Evolutionary conservation across 2,888 invertebrate genomes (phyloP).

Genomic region (Lomographa bimaculata): DNA sequence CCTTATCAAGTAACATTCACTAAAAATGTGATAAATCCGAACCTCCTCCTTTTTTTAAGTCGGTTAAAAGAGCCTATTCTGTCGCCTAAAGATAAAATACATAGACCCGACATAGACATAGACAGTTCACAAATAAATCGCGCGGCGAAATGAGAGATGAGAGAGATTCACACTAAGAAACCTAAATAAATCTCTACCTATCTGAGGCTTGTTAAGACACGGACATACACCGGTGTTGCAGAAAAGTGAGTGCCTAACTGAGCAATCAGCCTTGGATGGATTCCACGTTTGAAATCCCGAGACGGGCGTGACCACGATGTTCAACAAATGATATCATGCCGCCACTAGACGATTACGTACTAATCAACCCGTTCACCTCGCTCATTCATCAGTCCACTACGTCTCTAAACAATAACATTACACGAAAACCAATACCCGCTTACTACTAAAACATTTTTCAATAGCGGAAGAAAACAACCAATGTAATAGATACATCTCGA

Average conservation of each 20-base stretch:
- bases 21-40: no score
- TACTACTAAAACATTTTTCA: constrained; percentile 3
- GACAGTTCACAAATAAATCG: no score
- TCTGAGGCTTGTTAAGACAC: no score
- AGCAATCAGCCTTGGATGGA: constrained; percentile 52
- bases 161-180: no score
- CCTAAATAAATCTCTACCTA: no score
- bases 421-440: constrained; percentile 43
- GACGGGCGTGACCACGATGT: constrained; percentile 63
- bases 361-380: constrained; percentile 61
- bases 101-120: no score
- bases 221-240: constrained; percentile 26
- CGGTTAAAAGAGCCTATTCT: no score
- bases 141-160: no score
- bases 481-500: constrained; percentile 31
- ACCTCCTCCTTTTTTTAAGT: no score
- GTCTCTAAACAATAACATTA: constrained; percentile 24
- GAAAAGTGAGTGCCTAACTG: constrained; percentile 26
- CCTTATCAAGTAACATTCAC: no score
- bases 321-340: constrained; percentile 75
- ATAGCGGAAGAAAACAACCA: constrained; percentile 32
- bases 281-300: constrained; percentile 52
- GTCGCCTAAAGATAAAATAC: no score
- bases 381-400: constrained; percentile 31
- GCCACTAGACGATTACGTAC: constrained; percentile 69